Evolutionary conservation across 2,888 invertebrate genomes (phyloP).

Genomic region (Mystacides longicornis): DNA sequence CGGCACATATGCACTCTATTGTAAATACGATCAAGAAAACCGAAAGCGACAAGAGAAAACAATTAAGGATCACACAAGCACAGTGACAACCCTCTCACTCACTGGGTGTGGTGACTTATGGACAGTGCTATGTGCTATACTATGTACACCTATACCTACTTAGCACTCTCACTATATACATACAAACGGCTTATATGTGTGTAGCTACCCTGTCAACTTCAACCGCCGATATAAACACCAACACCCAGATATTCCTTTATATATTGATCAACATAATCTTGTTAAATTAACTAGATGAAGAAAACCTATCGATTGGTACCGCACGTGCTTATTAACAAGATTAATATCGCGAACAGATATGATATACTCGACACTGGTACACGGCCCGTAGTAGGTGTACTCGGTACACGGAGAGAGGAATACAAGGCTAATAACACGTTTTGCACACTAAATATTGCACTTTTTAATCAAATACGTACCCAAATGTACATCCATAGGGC

Average conservation of each 20-base stretch:
- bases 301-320: conserved; percentile 60
- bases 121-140: conserved; percentile 32
- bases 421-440: conserved; percentile 28
- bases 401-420: conserved; percentile 40
- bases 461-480: conserved; percentile 42
- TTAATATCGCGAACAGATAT: conserved; percentile 36
- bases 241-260: conserved; percentile 54
- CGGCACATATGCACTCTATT: background rate
- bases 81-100: conserved; percentile 49
- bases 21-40: background rate
- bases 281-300: conserved; percentile 73
- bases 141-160: background rate
- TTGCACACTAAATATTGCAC: conserved; percentile 15
- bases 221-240: conserved; percentile 56
- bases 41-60: conserved; percentile 6
- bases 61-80: conserved; percentile 32
- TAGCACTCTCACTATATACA: background rate
- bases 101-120: conserved; percentile 58
- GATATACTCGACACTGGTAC: conserved; percentile 25
- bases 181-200: conserved; percentile 33
- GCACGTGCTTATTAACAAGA: conserved; percentile 63
- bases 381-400: conserved; percentile 52
- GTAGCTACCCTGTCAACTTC: conserved; percentile 57
- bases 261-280: conserved; percentile 60
- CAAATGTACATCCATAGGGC: conserved; percentile 53